Conservation (phyloP, 2,888 invertebrate genomes). For the Desoria tigrina region DNA sequence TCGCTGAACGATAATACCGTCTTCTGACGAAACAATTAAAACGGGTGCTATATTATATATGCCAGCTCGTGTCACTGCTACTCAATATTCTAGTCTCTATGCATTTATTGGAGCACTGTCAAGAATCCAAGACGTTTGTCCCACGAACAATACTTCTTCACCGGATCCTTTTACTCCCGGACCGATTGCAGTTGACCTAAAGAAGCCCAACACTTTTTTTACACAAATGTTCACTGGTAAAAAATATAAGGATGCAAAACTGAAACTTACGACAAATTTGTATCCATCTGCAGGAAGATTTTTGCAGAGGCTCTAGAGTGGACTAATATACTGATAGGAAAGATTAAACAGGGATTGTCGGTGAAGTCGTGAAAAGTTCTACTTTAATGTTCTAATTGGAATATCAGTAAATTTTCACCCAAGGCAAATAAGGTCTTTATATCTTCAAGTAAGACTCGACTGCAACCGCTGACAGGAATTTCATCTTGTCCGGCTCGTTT, state of each 20-base stretch:
- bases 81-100: slow-evolving; percentile 36
- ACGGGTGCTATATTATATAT: slow-evolving; percentile 48
- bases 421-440: slow-evolving; percentile 6
- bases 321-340: slow-evolving; percentile 32
- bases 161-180: slow-evolving; percentile 28
- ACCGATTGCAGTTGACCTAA: slow-evolving; percentile 24
- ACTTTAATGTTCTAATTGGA: slow-evolving; percentile 42
- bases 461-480: background rate
- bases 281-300: slow-evolving; percentile 35
- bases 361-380: slow-evolving; percentile 26
- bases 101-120: slow-evolving; percentile 27
- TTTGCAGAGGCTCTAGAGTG: slow-evolving; percentile 36
- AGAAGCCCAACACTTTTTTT: too few relatives aligned
- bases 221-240: too few relatives aligned
- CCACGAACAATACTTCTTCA: slow-evolving; percentile 40
- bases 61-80: slow-evolving; percentile 45
- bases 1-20: slow-evolving; percentile 24
- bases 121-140: slow-evolving; percentile 47
- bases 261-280: slow-evolving; percentile 31
- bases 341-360: slow-evolving; percentile 25
- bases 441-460: slow-evolving; percentile 1
- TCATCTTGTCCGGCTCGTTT: background rate
- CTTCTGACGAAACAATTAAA: slow-evolving; percentile 25
- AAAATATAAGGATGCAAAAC: too few relatives aligned
- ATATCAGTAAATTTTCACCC: slow-evolving; percentile 33